Percentiles rank a stretch among this genome's conserved stretches.
phyloP scores from a whole-genome alignment of 1,140 invertebrate species.

The Euwallacea fornicatus region DNA sequence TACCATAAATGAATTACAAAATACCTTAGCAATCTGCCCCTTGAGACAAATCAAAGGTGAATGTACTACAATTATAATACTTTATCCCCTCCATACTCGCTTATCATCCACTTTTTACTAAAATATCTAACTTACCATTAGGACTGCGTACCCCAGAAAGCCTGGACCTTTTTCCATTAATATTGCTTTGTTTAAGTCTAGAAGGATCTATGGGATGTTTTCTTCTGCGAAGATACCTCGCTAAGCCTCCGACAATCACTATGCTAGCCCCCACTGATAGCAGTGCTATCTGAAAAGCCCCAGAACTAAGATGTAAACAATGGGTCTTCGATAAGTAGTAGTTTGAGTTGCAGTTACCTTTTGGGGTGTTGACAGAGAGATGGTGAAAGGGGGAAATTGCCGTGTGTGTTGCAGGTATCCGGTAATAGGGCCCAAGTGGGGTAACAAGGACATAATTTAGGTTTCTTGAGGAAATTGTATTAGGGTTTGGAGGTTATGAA shows the following conservation, averaged over 20 bases:
- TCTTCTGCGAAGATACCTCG: conserved; percentile 62
- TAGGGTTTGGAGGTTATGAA: not conserved
- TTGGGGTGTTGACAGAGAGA: conserved; percentile 49
- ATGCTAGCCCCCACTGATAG: conserved; percentile 59
- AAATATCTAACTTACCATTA: conserved; percentile 57
- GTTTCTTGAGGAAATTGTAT: conserved; percentile 13
- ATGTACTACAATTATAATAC: too few relatives aligned
- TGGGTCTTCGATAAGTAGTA: not conserved
- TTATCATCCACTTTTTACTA: not conserved
- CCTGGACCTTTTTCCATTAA: conserved; percentile 56
- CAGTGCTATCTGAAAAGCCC: conserved; percentile 52
- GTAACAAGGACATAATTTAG: conserved; percentile 48
- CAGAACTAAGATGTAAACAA: conserved; percentile 15
- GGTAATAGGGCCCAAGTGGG: conserved; percentile 46
- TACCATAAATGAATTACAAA: too few relatives aligned
- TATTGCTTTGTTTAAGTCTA: conserved; percentile 52
- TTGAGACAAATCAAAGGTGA: too few relatives aligned
- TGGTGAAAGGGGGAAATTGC: conserved; percentile 43
- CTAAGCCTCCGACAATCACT: conserved; percentile 62
- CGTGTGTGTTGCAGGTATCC: conserved; percentile 45
- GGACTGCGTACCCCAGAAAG: conserved; percentile 65
- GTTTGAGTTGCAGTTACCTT: conserved; percentile 43
- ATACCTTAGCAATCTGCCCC: too few relatives aligned
- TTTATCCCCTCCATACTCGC: too few relatives aligned
- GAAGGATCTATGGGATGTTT: conserved; percentile 57